Conservation (phyloP, 1,140 invertebrate genomes). For the Muscidifurax raptorellus region DNA sequence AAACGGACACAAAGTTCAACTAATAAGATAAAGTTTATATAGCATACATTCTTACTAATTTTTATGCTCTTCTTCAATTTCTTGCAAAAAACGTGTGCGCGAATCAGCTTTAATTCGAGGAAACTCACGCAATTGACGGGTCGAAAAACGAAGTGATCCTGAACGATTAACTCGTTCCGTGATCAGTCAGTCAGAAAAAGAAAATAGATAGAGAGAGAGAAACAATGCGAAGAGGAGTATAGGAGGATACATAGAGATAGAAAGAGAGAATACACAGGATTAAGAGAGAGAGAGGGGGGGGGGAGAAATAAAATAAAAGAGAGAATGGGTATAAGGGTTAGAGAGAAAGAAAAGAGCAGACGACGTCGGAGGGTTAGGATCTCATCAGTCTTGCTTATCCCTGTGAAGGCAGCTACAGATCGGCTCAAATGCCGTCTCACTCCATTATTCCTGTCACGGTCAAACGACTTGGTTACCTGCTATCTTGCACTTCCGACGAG, state of each 20-base stretch:
- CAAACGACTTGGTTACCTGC: constrained; percentile 55
- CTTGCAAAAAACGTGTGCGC: not conserved
- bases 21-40: too few species aligned
- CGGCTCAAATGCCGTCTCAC: constrained; percentile 54
- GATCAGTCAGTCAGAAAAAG: constrained; percentile 3
- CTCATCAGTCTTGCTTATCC: constrained; percentile 62
- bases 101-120: not conserved
- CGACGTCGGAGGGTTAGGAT: constrained; percentile 44
- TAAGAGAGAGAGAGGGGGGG: not conserved
- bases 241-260: not conserved
- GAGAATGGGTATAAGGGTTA: not conserved
- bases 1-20: too few species aligned
- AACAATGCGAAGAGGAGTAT: not conserved
- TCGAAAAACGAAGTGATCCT: constrained; percentile 47
- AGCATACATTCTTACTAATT: too few species aligned
- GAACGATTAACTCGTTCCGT: constrained; percentile 53
- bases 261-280: not conserved
- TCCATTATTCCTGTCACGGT: constrained; percentile 62
- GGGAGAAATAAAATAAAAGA: not conserved
- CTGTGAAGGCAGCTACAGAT: constrained; percentile 54
- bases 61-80: too few species aligned
- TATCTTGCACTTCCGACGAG: constrained; percentile 38
- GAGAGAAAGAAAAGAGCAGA: constrained; percentile 11
- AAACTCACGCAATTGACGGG: not conserved
- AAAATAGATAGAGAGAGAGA: not conserved